A percentile compares a stretch with the other conserved stretches of the same genome.
phyloP scores from a whole-genome alignment of 2,888 invertebrate species.

The Agonopterix arenella region DNA sequence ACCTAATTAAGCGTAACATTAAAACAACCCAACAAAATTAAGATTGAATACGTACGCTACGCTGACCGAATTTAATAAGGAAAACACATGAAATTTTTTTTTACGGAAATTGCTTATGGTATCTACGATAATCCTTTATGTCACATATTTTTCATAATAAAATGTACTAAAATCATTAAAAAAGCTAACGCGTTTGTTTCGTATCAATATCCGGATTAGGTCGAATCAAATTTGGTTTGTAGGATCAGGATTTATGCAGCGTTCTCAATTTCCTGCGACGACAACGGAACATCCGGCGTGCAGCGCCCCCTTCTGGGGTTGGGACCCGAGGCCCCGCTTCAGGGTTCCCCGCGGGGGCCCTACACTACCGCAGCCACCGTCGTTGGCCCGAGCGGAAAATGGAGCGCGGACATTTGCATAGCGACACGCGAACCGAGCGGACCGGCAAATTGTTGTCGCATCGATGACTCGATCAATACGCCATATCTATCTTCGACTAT shows the following conservation, averaged over 20 bases:
- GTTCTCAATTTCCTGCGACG: conserved; percentile 75
- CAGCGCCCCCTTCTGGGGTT: conserved; percentile 24
- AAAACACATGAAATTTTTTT: conserved; percentile 21
- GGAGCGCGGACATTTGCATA: conserved; percentile 70
- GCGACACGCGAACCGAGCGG: conserved; percentile 60
- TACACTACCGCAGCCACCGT: conserved; percentile 18
- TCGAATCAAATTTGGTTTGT: conserved; percentile 72
- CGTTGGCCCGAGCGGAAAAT: conserved; percentile 54
- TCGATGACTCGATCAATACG: conserved; percentile 68
- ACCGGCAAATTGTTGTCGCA: conserved; percentile 73
- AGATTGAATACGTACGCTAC: too few relatives aligned
- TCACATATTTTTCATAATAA: conserved; percentile 17
- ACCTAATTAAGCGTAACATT: too few relatives aligned
- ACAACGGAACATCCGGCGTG: conserved; percentile 69
- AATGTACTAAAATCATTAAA: conserved; percentile 36
- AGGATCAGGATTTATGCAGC: conserved; percentile 73
- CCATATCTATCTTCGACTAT: conserved; percentile 28
- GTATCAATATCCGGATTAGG: conserved; percentile 75
- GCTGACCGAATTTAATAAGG: too few relatives aligned
- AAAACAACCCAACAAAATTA: too few relatives aligned
- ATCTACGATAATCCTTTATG: conserved; percentile 7
- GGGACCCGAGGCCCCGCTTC: conserved; percentile 12
- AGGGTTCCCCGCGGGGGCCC: conserved; percentile 19
- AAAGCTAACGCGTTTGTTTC: conserved; percentile 52
- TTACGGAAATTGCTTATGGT: conserved; percentile 32